A percentile compares a stretch with the other conserved stretches of the same genome.
phyloP scores from a whole-genome alignment of 2,888 invertebrate species.

The Anarsia innoxiella region DNA sequence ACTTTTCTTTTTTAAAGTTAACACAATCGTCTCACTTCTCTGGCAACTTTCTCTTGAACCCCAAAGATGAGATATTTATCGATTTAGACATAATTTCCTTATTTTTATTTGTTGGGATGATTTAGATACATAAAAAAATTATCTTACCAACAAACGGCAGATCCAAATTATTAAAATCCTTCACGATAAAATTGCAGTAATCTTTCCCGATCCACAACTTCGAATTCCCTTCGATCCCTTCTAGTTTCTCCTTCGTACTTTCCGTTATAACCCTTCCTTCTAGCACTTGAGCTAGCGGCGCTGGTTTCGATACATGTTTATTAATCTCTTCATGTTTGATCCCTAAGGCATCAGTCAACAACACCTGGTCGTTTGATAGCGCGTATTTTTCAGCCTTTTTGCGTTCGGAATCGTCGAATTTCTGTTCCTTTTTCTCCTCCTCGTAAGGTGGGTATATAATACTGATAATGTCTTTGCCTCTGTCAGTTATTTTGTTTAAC shows the following conservation, averaged over 20 bases:
- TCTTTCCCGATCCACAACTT: slow-evolving; percentile 98
- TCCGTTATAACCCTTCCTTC: slow-evolving; percentile 58
- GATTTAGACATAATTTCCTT: no score
- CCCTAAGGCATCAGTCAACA: slow-evolving; percentile 50
- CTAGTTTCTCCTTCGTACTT: slow-evolving; percentile 43
- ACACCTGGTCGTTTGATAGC: slow-evolving; percentile 51
- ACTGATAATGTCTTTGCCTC: slow-evolving; percentile 64
- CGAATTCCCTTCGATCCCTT: slow-evolving; percentile 78
- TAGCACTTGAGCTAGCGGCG: slow-evolving; percentile 55
- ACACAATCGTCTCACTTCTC: no score
- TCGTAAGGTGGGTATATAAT: slow-evolving; percentile 64
- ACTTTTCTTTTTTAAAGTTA: no score
- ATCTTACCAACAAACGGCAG: slow-evolving; percentile 81
- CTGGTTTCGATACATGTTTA: slow-evolving; percentile 40
- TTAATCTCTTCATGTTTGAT: slow-evolving; percentile 23
- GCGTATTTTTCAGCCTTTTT: slow-evolving; percentile 69
- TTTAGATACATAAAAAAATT: no score
- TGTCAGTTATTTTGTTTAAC: slow-evolving; percentile 56
- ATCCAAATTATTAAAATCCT: slow-evolving; percentile 93
- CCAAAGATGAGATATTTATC: no score
- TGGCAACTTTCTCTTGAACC: no score
- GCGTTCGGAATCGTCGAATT: slow-evolving; percentile 58
- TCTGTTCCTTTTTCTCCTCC: slow-evolving; percentile 56
- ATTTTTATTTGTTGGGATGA: no score
- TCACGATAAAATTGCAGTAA: slow-evolving; percentile 96